Evolutionary conservation across 2,113 vertebrate genomes (phyloP).

Genomic region (Salvator merianae): DNA sequence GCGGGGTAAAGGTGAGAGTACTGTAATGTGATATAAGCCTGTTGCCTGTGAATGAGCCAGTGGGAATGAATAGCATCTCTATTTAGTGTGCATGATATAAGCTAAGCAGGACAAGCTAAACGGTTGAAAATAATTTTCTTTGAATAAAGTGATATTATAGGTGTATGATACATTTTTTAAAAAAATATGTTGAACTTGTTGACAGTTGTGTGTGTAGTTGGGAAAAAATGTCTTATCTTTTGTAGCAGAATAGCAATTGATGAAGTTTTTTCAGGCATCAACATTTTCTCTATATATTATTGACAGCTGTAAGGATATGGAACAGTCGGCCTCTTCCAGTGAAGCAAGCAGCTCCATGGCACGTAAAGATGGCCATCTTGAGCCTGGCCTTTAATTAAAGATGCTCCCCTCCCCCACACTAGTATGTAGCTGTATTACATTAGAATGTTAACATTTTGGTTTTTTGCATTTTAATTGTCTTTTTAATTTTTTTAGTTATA

Average conservation of each 20-base stretch:
- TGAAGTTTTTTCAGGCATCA: too few species aligned
- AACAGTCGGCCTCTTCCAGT: too few species aligned
- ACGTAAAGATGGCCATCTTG: too few species aligned
- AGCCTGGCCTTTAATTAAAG: too few species aligned
- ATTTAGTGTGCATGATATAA: not conserved
- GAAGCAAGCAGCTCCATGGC: too few species aligned
- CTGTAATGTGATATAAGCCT: not conserved
- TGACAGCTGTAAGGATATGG: too few species aligned
- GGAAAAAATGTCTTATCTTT: not conserved
- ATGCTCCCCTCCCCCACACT: too few species aligned
- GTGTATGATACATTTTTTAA: not conserved
- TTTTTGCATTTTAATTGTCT: too few species aligned
- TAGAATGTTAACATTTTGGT: too few species aligned
- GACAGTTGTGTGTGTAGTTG: not conserved
- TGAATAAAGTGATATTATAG: not conserved
- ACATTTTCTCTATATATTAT: not conserved
- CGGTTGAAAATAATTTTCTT: not conserved
- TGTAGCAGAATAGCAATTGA: too few species aligned
- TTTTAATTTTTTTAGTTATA: too few species aligned
- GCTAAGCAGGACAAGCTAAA: constrained; percentile 1
- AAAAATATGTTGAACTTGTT: not conserved
- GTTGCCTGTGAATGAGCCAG: not conserved
- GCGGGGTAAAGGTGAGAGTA: not conserved
- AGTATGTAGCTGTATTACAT: too few species aligned
- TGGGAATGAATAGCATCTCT: not conserved